A percentile compares a stretch with the other conserved stretches of the same genome.
Evolutionary conservation across 1,140 invertebrate genomes (phyloP).

Genomic region (Tribolium castaneum): DNA sequence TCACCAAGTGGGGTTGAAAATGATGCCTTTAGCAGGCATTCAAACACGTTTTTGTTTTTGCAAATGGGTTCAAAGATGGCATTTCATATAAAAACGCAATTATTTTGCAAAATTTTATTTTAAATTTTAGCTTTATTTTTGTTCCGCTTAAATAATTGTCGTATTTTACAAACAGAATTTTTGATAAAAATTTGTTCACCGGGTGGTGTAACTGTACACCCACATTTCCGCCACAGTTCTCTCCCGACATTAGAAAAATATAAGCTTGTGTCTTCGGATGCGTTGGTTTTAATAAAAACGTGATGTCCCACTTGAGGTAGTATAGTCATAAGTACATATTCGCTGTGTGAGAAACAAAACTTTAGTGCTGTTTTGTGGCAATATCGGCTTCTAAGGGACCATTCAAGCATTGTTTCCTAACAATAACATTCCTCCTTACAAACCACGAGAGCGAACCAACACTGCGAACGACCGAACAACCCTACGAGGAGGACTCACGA

Average conservation of each 20-base stretch:
- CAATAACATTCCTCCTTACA: conserved; percentile 56
- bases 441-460: conserved; percentile 41
- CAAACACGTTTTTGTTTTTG: no score
- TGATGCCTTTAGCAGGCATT: no score
- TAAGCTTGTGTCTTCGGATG: conserved; percentile 17
- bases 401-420: conserved; percentile 58
- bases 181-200: no score
- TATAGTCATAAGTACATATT: conserved; percentile 56
- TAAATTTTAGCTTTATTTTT: no score
- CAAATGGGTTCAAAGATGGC: no score
- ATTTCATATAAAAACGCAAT: no score
- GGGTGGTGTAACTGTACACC: no score
- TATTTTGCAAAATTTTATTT: no score
- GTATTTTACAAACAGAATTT: no score
- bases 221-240: no score
- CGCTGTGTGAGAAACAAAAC: conserved; percentile 56
- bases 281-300: conserved; percentile 54
- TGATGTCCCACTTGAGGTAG: conserved; percentile 52
- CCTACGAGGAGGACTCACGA: conserved; percentile 35
- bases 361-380: conserved; percentile 60
- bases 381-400: conserved; percentile 57
- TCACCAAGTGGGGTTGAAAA: no score
- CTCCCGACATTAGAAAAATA: conserved; percentile 34
- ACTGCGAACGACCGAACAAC: conserved; percentile 37
- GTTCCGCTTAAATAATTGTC: no score